Evolutionary conservation across 2,888 invertebrate species (phyloP).

Genomic region (Nomada ferruginata): DNA sequence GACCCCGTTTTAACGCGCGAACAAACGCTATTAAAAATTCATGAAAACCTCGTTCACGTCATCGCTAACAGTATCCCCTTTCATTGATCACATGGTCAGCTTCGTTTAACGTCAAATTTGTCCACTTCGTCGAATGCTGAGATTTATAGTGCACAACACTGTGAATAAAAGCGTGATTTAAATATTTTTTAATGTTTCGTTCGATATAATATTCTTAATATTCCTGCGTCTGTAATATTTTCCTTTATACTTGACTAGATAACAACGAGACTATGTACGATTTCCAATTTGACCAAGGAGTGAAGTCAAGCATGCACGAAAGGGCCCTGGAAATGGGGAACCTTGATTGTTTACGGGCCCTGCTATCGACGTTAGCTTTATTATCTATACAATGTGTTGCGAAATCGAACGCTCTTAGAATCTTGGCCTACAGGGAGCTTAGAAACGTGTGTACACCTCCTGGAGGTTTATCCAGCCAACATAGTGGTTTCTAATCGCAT

Average conservation of each 20-base stretch:
- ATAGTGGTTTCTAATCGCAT: slow-evolving; percentile 67
- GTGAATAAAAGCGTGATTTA: too few relatives aligned
- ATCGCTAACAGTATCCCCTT: not conserved
- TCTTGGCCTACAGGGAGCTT: slow-evolving; percentile 53
- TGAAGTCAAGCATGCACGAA: slow-evolving; percentile 7
- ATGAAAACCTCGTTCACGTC: not conserved
- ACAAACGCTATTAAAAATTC: slow-evolving; percentile 11
- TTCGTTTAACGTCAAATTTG: slow-evolving; percentile 1
- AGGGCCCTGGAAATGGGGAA: slow-evolving; percentile 13
- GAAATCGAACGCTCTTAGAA: slow-evolving; percentile 51
- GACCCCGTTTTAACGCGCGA: not conserved
- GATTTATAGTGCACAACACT: too few relatives aligned
- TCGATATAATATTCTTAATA: too few relatives aligned
- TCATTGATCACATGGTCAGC: not conserved
- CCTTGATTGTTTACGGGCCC: slow-evolving; percentile 43
- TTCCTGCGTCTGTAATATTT: too few relatives aligned
- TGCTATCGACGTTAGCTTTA: slow-evolving; percentile 42
- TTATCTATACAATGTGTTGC: slow-evolving; percentile 22
- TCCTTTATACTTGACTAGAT: too few relatives aligned
- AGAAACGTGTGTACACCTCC: slow-evolving; percentile 48
- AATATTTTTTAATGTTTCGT: too few relatives aligned
- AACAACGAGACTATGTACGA: not conserved
- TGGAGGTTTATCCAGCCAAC: slow-evolving; percentile 59
- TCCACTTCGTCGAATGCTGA: not conserved
- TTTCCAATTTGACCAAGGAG: not conserved